Base-by-base conservation (phyloP, 2,888 invertebrate species). In the Lordiphosa fenestrarum region DNA sequence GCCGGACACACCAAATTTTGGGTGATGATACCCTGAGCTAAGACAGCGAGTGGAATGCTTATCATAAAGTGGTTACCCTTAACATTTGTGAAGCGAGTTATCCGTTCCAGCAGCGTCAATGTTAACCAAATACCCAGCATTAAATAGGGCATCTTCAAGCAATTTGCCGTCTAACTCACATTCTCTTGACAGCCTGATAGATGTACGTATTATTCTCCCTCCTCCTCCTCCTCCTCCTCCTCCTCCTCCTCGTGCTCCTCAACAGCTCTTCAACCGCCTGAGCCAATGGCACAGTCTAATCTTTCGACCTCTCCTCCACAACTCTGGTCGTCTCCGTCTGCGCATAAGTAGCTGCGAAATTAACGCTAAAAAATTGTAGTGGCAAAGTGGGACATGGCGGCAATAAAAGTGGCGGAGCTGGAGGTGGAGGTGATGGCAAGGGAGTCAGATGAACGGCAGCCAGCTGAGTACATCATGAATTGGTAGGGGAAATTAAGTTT, bases 341-440 rank as follows among this genome's bases (percentile, higher is more conserved):
- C 65, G 78, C 78, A 80, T 80, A 80, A 80, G 78, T 84, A 84
- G 82, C 84, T 72, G 53, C 44, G 60, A 81, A 84, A 82, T 84
- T 84, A 78, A 76, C 67, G 78, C 75, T 68, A 33, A 40, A 71
- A 69, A 70, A 65, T 70, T 68, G 67, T 61, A 12, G 44, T 39
- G 21, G 25, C 9, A 15, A 36, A 9, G 15, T 6, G 9, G 19
- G 25, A n/a, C 15, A 7, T 25, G n/a, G 3, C 15, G 30, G 6
- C 6, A 19, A 13, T 19, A 35, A n/a, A 36, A 39, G 42, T 15
- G 33, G 23, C 13, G 0, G 15, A 7, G 7, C 25, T 19, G 10
- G 35, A 9, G 12, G 21, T 35, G 30, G 46, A 19, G 37, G 38
- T 37, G 38, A 13, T 49, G 57, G 57, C 38, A 50, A 53, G 65